Percentiles rank a stretch among this genome's conserved stretches.
phyloP scores from a whole-genome alignment of 2,888 invertebrate species.

The Caenorhabditis panamensis region DNA sequence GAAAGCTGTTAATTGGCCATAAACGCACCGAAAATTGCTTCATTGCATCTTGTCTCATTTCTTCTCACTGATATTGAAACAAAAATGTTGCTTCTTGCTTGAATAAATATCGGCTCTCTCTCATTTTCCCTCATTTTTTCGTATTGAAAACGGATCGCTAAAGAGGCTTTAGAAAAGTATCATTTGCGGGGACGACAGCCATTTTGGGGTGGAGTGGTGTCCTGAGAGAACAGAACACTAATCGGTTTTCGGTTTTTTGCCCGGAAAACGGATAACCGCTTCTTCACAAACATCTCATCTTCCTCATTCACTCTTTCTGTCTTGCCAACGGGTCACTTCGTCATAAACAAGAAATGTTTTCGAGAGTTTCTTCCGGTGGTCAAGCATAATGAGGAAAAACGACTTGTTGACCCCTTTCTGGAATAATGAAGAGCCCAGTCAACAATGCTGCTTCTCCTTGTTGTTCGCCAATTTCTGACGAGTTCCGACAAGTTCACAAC shows the following conservation, averaged over 20 bases:
- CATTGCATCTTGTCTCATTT: constrained; percentile 9
- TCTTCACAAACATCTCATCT: constrained; percentile 13
- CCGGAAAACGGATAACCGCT: constrained; percentile 19
- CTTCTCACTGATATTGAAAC: constrained; percentile 3
- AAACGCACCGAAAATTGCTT: constrained; percentile 22
- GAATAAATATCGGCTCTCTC: constrained; percentile 39
- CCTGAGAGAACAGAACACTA: constrained; percentile 41
- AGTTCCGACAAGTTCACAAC: neutral
- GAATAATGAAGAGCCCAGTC: neutral
- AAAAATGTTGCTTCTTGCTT: constrained; percentile 44
- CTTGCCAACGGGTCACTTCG: constrained; percentile 10
- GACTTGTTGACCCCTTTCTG: constrained; percentile 37
- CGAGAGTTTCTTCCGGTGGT: constrained; percentile 24
- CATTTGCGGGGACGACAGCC: constrained; percentile 31
- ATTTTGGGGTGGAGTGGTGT: constrained; percentile 15
- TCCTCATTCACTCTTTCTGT: neutral
- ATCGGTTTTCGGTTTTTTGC: constrained; percentile 31
- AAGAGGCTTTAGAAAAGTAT: constrained; percentile 37
- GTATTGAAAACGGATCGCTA: neutral
- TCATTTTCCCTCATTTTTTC: neutral
- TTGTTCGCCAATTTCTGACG: neutral
- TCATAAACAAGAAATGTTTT: constrained; percentile 43
- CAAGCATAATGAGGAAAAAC: constrained; percentile 27
- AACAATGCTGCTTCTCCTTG: constrained; percentile 38
- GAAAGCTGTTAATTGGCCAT: constrained; percentile 43